A percentile compares a stretch with the other conserved stretches of the same genome.
Evolutionary conservation across 2,888 invertebrate species (phyloP).

Genomic region (Tanytarsus gracilentus): DNA sequence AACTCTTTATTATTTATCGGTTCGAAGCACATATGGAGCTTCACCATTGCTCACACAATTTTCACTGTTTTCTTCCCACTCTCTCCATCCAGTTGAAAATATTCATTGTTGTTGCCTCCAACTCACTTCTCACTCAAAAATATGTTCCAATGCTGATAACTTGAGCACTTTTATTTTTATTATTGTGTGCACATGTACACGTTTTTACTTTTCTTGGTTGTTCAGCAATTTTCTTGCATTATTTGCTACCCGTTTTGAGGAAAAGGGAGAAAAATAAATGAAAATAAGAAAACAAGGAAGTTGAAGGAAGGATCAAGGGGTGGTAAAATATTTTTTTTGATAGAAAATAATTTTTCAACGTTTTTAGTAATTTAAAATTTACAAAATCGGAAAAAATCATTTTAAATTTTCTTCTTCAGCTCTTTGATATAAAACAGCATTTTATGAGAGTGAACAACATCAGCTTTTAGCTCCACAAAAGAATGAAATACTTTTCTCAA

Average conservation of each 20-base stretch:
- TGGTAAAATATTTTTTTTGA: too few species aligned
- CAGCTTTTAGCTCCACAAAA: too few species aligned
- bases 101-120: neutral
- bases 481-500: too few species aligned
- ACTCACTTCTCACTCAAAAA: neutral
- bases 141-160: constrained; percentile 5
- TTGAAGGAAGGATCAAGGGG: too few species aligned
- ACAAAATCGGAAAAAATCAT: too few species aligned
- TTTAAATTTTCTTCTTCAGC: too few species aligned
- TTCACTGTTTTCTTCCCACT: neutral
- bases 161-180: constrained; percentile 12
- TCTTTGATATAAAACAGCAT: too few species aligned
- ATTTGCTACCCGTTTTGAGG: neutral
- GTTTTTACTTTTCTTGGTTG: neutral
- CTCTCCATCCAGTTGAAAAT: neutral
- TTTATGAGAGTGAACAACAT: too few species aligned
- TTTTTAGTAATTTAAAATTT: too few species aligned
- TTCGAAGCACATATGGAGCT: constrained; percentile 17
- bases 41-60: constrained; percentile 7
- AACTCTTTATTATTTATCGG: constrained; percentile 29
- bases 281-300: too few species aligned
- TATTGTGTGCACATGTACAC: neutral
- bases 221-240: neutral
- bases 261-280: too few species aligned
- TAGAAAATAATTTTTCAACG: too few species aligned